These are phyloP conservation scores for Tineola bisselliella DNA, from an alignment of 2,888 invertebrate genomes.

Conservation along the genomic window DNA sequence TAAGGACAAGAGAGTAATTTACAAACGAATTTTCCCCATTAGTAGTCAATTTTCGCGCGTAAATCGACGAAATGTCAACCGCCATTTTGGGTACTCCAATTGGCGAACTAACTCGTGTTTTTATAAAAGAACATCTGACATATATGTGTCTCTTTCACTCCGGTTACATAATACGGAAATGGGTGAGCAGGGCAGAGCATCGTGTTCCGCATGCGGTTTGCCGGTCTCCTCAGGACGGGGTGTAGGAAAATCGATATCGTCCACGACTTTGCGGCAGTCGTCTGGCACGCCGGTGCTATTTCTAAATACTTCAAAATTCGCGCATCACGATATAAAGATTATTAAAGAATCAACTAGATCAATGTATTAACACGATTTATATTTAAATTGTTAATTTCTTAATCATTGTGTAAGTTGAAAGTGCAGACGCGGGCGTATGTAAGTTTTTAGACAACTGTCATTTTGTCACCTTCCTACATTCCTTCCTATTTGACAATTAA, in stretches of 20 bases:
- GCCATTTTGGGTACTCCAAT: conserved; percentile 46
- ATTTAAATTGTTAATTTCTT: not conserved
- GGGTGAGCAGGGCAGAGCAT: conserved; percentile 53
- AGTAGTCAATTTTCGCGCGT: conserved; percentile 56
- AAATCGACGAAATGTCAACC: conserved; percentile 55
- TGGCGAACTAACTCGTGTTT: conserved; percentile 40
- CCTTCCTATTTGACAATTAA: not conserved
- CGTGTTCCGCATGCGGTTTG: conserved; percentile 58
- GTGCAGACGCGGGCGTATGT: not conserved
- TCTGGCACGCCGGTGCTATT: conserved; percentile 56
- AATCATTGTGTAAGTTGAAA: not conserved
- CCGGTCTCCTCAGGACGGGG: conserved; percentile 28
- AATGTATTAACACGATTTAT: not conserved
- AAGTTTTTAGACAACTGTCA: conserved; percentile 1
- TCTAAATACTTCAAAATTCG: conserved; percentile 28
- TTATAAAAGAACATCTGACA: conserved; percentile 32
- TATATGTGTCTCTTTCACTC: conserved; percentile 41
- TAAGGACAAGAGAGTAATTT: not conserved
- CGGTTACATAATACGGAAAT: conserved; percentile 60
- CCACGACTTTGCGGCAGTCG: conserved; percentile 60
- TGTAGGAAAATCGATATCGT: conserved; percentile 59
- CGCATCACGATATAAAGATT: not conserved
- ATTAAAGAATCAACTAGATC: not conserved
- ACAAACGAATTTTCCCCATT: not conserved
- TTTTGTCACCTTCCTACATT: conserved; percentile 3